Evolutionary conservation across 2,113 vertebrate species (phyloP).

Genomic region (Myrmecophaga tridactyla): DNA sequence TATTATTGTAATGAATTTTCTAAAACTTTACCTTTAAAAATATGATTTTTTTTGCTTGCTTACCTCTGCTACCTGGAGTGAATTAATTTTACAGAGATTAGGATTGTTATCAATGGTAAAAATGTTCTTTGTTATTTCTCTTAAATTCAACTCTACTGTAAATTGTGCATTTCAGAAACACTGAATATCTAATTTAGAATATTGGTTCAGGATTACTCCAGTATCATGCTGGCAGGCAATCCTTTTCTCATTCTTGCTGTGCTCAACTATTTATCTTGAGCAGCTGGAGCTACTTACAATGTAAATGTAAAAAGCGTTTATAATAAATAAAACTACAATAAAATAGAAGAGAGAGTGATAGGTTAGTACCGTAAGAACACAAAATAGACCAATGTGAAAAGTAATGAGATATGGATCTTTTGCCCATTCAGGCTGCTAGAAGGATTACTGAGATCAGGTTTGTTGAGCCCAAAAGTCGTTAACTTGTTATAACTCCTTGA

Average conservation of each 20-base stretch:
- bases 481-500: background rate
- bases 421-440: background rate
- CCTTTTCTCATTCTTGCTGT: background rate
- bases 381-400: background rate
- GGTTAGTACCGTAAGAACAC: background rate
- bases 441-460: background rate
- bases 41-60: background rate
- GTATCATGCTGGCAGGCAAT: background rate
- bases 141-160: background rate
- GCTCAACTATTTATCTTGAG: background rate
- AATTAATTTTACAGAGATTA: slow-evolving; percentile 3
- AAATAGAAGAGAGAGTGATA: background rate
- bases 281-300: background rate
- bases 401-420: background rate
- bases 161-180: slow-evolving; percentile 16
- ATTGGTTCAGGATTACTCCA: background rate
- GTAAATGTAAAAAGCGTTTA: background rate
- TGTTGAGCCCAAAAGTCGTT: background rate
- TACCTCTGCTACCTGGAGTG: background rate
- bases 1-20: background rate
- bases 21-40: background rate
- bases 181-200: background rate
- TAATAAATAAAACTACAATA: background rate
- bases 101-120: background rate
- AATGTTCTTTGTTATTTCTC: background rate